A percentile compares a stretch with the other conserved stretches of the same genome.
Conservation (phyloP, 2,888 invertebrate species). For the Fissipunctia ypsillon region DNA sequence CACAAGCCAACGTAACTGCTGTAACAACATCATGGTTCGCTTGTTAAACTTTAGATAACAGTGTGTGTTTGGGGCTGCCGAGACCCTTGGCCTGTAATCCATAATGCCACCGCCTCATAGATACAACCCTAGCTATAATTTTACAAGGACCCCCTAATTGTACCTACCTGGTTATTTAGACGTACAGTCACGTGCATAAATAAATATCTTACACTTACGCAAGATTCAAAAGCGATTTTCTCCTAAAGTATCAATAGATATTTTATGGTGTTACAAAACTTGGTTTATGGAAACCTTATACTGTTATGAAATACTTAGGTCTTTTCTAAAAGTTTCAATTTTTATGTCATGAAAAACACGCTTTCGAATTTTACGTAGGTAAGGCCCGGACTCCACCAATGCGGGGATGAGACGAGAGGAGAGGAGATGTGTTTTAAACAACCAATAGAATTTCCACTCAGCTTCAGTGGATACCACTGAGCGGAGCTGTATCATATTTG, state of each 20-base stretch:
- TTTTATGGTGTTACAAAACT: neutral
- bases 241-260: neutral
- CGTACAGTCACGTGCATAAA: neutral
- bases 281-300: neutral
- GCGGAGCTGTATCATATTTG: no score
- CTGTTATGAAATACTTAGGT: neutral
- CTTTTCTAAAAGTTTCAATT: neutral
- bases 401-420: no score
- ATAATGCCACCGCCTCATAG: constrained; percentile 24
- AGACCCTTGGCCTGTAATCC: constrained; percentile 39
- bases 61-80: constrained; percentile 42
- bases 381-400: no score
- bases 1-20: constrained; percentile 1
- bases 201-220: neutral
- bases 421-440: no score
- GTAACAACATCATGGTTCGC: constrained; percentile 30
- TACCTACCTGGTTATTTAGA: constrained; percentile 13
- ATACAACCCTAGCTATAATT: constrained; percentile 42
- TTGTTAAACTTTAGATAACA: constrained; percentile 51
- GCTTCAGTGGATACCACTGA: no score
- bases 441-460: no score
- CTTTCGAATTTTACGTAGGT: neutral
- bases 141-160: constrained; percentile 38
- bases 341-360: neutral
- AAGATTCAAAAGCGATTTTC: neutral